Conservation (phyloP, 2,113 vertebrate species). For the Oxyura jamaicensis region DNA sequence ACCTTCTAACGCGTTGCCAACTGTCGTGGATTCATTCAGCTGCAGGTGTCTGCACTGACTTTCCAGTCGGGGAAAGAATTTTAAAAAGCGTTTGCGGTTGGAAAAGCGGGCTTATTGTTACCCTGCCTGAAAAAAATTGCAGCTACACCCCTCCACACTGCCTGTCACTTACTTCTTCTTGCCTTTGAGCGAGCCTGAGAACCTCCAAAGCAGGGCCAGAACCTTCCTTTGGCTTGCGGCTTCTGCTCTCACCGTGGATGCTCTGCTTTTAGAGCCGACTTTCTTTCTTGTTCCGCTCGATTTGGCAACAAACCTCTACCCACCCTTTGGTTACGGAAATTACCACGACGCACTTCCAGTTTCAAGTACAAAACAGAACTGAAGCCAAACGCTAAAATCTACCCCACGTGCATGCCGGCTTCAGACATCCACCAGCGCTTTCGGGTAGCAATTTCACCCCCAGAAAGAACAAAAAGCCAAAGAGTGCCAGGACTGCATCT, state of each 20-base stretch:
- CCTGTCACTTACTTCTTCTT: background rate
- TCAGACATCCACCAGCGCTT: background rate
- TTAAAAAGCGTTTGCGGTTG: fast-evolving
- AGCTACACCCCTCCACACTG: background rate
- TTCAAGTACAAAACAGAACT: background rate
- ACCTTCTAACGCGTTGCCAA: background rate
- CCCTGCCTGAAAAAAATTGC: background rate
- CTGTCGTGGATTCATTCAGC: background rate
- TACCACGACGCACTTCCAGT: background rate
- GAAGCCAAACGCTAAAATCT: background rate
- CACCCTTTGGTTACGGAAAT: background rate
- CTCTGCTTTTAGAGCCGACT: background rate
- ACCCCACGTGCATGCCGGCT: fast-evolving
- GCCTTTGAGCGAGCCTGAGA: background rate
- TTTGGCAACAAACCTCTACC: background rate
- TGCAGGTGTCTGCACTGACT: background rate
- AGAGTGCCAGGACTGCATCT: background rate
- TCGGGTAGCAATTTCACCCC: background rate
- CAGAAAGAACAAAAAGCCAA: background rate
- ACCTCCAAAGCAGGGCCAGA: background rate
- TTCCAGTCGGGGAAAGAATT: background rate
- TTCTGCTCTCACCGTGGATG: background rate
- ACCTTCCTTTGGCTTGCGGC: background rate
- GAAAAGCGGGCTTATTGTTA: background rate
- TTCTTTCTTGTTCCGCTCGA: background rate